Evolutionary conservation across 2,888 invertebrate species (phyloP).

Genomic region (Merodon equestris): DNA sequence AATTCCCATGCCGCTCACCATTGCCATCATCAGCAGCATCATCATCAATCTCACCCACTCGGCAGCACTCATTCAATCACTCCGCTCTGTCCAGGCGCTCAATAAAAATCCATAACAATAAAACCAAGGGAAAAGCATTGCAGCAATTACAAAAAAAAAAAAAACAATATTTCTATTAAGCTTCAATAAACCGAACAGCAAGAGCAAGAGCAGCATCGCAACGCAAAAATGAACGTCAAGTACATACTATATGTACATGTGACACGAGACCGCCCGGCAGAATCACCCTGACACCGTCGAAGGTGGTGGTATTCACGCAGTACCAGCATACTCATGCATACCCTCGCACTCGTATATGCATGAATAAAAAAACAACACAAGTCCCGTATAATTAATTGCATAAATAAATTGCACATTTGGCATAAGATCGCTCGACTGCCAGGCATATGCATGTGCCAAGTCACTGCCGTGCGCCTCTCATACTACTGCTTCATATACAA

Average conservation of each 20-base stretch:
- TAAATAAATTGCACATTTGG: constrained; percentile 63
- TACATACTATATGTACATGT: constrained; percentile 14
- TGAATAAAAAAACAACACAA: constrained; percentile 27
- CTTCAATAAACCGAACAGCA: constrained; percentile 62
- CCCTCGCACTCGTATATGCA: constrained; percentile 1
- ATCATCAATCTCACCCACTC: constrained; percentile 52
- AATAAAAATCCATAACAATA: constrained; percentile 42
- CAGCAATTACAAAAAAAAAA: constrained; percentile 10
- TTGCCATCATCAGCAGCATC: constrained; percentile 27
- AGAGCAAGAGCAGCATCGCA: constrained; percentile 45
- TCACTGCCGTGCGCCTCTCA: too few species aligned
- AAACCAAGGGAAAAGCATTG: constrained; percentile 7
- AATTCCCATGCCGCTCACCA: constrained; percentile 4
- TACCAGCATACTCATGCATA: neutral
- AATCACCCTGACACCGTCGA: constrained; percentile 66
- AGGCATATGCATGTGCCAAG: too few species aligned
- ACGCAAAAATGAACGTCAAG: constrained; percentile 56
- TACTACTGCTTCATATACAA: too few species aligned
- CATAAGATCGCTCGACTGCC: constrained; percentile 39
- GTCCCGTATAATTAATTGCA: constrained; percentile 62
- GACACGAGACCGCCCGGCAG: constrained; percentile 66
- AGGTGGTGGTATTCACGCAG: constrained; percentile 52
- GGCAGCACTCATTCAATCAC: constrained; percentile 43
- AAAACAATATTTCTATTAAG: constrained; percentile 62
- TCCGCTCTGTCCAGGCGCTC: constrained; percentile 17